Evolutionary conservation across 2,888 invertebrate species (phyloP), one percentile per base, ranked within the genome.

Genomic region (Melikaiella ostensackeni): DNA sequence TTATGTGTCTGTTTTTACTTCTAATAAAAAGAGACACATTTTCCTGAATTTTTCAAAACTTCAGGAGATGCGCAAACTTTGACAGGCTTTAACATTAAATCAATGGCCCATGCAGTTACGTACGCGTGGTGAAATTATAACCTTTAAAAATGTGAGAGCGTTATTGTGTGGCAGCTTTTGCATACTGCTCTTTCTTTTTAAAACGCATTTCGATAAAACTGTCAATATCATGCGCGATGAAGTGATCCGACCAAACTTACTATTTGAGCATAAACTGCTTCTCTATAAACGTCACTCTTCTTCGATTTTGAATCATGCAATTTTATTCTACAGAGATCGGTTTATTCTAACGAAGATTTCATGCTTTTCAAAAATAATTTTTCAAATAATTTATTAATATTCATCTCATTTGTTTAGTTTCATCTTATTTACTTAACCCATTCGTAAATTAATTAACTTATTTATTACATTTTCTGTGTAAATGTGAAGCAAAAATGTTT

Each of bases 201-300:
- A 66, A 16, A 42, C 27, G 42, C 9, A 24, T 38, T 46, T 42
- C 27, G 66, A 66, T 66, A 66, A 66, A 66, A 46, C 66, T 46
- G 66, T 66, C 66, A 66, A 66, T 66, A 66, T 24, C 46, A 19
- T 27, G 7, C 27, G 46, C 46, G 66, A 64, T 64, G 21, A 42
- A 66, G 42, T 38, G 13, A 33, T 21, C n/a, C n/a, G 21, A 63
- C 21, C 13, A 11, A 63, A 63, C 63, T 63, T 63, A 11, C 33
- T n/a, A n/a, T 11, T 21, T 38, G 35, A 63, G 21, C 13, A 63
- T 21, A 55, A 21, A 55, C 8, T 55, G 21, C n/a, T 55, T 21
- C 9, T 55, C 55, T n/a, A 55, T 55, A 11, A 55, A 11, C 55
- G 55, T 55, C 55, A 55, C 55, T 55, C 21, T 21, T 21, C 55